A percentile compares a stretch with the other conserved stretches of the same genome.
These are phyloP conservation scores for Rhadinocentrus ornatus DNA, from an alignment of 2,797 vertebrate genomes.

Conservation along the genomic window DNA sequence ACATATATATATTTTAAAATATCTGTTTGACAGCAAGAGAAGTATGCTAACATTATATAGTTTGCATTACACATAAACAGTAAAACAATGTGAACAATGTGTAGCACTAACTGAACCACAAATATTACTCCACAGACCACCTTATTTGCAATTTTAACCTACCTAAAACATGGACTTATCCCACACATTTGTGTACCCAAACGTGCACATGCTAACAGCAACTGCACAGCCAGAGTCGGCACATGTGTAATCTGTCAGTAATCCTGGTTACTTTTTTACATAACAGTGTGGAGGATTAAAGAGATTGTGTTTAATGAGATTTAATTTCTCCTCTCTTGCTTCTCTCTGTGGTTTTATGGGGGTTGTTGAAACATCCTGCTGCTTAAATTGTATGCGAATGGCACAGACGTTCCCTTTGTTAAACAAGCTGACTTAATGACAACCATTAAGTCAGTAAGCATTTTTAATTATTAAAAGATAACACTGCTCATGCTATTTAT, in stretches of 20 bases:
- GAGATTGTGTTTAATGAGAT: constrained; percentile 73
- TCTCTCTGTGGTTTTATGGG: constrained; percentile 28
- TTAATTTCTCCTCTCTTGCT: constrained; percentile 47
- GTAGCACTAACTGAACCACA: neutral
- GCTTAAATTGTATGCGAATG: constrained; percentile 38
- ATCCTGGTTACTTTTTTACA: constrained; percentile 65
- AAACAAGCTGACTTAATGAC: constrained; percentile 55
- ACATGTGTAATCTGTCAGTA: constrained; percentile 47
- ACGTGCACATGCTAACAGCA: neutral
- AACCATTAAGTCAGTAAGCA: constrained; percentile 33
- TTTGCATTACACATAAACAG: neutral
- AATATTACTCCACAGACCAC: neutral
- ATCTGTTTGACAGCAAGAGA: neutral
- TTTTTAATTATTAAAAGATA: constrained; percentile 45
- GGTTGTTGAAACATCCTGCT: constrained; percentile 45
- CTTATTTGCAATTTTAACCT: neutral
- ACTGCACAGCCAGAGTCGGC: constrained; percentile 12
- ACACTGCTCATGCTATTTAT: constrained; percentile 1
- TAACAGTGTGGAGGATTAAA: constrained; percentile 74
- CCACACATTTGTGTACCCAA: neutral
- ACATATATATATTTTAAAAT: neutral
- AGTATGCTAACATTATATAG: constrained; percentile 1
- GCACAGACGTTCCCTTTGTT: constrained; percentile 37
- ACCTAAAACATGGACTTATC: neutral
- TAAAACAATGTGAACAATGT: neutral